These are phyloP conservation scores for Enoplosus armatus DNA, from an alignment of 2,797 vertebrate genomes.

Conservation along the genomic window DNA sequence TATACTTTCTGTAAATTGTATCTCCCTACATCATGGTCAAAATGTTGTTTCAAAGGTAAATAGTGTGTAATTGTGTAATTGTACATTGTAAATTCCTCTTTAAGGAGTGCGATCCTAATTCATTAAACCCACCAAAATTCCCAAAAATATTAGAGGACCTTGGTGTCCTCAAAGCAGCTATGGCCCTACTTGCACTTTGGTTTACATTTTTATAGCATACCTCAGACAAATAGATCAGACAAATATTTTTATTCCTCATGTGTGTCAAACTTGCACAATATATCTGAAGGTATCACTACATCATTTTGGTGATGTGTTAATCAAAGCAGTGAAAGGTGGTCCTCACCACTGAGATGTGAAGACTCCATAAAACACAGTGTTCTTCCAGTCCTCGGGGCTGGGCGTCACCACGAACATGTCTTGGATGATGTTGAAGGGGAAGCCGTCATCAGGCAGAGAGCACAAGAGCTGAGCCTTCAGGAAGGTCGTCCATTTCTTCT, in stretches of 20 bases:
- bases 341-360: constrained; percentile 97
- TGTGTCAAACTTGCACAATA: not conserved
- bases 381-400: constrained; percentile 86
- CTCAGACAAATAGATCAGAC: not conserved
- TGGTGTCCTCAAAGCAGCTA: not conserved
- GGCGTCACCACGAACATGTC: constrained; percentile 95
- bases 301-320: not conserved
- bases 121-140: not conserved
- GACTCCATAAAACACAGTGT: constrained; percentile 94
- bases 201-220: not conserved
- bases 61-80: not conserved
- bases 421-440: constrained; percentile 97
- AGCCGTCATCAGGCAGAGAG: constrained; percentile 92
- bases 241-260: not conserved
- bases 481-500: constrained; percentile 98
- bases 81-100: not conserved
- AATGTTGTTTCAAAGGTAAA: not conserved
- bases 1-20: not conserved
- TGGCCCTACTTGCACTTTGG: not conserved
- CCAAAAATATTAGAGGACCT: not conserved
- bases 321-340: not conserved
- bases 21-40: not conserved
- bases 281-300: not conserved
- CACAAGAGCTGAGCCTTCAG: constrained; percentile 96
- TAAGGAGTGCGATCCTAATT: not conserved